Conservation (phyloP, 2,797 vertebrate genomes). For the Lagodon rhomboides region DNA sequence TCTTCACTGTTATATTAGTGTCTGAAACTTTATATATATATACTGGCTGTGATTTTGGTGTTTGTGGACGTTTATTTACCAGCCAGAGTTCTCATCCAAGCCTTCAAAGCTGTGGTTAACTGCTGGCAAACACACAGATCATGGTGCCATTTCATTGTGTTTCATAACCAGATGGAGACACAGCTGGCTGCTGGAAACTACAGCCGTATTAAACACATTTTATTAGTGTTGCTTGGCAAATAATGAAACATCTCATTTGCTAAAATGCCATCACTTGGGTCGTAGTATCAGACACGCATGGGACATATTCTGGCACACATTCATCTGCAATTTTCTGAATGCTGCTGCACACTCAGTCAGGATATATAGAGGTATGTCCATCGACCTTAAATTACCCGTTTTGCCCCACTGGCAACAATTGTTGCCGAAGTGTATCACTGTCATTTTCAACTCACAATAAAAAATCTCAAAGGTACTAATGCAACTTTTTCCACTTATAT, state of each 20-base stretch:
- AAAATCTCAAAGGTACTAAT: no score
- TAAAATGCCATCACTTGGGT: conserved; percentile 20
- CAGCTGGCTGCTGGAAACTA: conserved; percentile 57
- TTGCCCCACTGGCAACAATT: no score
- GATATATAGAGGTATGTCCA: background rate
- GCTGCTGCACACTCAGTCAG: background rate
- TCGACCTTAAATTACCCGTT: background rate
- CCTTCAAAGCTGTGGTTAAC: conserved; percentile 27
- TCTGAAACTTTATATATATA: background rate
- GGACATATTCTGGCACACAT: conserved; percentile 8
- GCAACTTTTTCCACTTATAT: no score
- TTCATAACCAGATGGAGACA: conserved; percentile 54
- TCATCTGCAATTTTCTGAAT: conserved; percentile 3
- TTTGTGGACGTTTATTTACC: background rate
- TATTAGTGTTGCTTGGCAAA: conserved; percentile 43
- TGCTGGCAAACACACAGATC: conserved; percentile 26
- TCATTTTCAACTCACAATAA: no score
- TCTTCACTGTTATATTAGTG: background rate
- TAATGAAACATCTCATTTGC: conserved; percentile 41
- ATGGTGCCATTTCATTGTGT: conserved; percentile 35
- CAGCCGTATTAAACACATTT: conserved; percentile 51
- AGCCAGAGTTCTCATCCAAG: background rate
- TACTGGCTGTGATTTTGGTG: background rate
- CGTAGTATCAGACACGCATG: background rate
- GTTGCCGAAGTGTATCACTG: no score